Percentiles rank a stretch among this genome's conserved stretches.
These are phyloP conservation scores for Hydrozoanthus tunicans DNA, from an alignment of 64 coral and sea anemone species.

Conservation along the genomic window DNA sequence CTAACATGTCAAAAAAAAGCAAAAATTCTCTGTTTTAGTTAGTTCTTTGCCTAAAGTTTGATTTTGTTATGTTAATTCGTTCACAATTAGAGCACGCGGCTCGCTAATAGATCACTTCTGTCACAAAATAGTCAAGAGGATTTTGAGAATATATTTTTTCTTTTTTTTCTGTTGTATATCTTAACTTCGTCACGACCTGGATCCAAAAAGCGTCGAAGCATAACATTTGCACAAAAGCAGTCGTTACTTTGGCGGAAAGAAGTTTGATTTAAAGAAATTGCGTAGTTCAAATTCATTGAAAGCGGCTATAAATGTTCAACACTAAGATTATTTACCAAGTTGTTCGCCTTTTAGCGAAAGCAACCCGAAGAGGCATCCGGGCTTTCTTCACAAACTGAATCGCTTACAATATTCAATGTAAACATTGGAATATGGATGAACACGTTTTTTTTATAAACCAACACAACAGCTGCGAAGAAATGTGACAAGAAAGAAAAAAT, in stretches of 20 bases:
- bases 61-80: background rate
- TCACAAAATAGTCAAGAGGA: background rate
- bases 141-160: background rate
- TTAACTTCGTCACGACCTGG: background rate
- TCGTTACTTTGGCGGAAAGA: background rate
- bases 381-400: background rate
- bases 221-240: background rate
- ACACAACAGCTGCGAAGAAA: background rate
- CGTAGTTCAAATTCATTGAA: background rate
- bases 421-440: background rate
- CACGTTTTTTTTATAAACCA: background rate
- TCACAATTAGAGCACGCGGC: background rate
- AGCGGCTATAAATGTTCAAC: background rate
- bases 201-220: background rate
- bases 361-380: too few relatives aligned
- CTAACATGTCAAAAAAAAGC: background rate
- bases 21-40: background rate
- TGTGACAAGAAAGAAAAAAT: background rate
- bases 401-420: background rate
- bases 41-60: background rate
- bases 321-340: background rate
- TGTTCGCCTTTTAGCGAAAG: background rate
- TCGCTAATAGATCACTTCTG: too few relatives aligned
- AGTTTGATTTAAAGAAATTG: background rate
- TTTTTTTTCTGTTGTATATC: background rate